Percentiles rank a stretch among this genome's conserved stretches.
Conservation (phyloP, 2,113 vertebrate species). For the Microcebus ravelobensis region DNA sequence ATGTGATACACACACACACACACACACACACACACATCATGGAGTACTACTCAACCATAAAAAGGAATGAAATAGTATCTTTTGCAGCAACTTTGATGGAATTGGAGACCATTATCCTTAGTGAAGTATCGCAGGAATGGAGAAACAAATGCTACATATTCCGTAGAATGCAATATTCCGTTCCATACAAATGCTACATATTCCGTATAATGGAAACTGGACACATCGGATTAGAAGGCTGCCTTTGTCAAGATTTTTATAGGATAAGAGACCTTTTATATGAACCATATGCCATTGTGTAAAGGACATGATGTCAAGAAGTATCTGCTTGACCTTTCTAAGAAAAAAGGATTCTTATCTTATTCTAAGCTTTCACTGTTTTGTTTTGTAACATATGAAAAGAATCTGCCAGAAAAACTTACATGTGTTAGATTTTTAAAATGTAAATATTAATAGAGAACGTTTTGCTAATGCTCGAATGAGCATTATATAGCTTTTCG, state of each 20-base stretch:
- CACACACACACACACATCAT: no score
- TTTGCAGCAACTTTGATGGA: no score
- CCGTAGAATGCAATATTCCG: no score
- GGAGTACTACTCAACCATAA: no score
- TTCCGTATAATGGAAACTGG: slow-evolving; percentile 91
- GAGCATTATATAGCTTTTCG: slow-evolving; percentile 70
- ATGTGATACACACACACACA: no score
- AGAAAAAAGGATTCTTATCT: slow-evolving; percentile 64
- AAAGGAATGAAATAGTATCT: no score
- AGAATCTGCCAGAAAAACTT: slow-evolving; percentile 68
- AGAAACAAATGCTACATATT: no score
- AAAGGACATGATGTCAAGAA: slow-evolving; percentile 76
- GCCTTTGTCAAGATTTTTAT: slow-evolving; percentile 98
- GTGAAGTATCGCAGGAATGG: no score
- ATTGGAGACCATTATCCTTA: no score
- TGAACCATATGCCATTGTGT: slow-evolving; percentile 98
- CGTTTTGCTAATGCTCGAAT: slow-evolving; percentile 57
- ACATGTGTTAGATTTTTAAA: slow-evolving; percentile 58
- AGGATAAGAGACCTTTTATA: slow-evolving; percentile 99
- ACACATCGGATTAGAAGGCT: slow-evolving; percentile 97
- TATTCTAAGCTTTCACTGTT: slow-evolving; percentile 68
- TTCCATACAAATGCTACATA: no score
- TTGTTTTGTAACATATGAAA: slow-evolving; percentile 82
- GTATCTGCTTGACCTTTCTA: slow-evolving; percentile 79
- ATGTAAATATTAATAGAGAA: slow-evolving; percentile 70